Evolutionary conservation across 2,797 vertebrate species (phyloP), one percentile per base, ranked within the genome.

Genomic region (Decapterus maruadsi): DNA sequence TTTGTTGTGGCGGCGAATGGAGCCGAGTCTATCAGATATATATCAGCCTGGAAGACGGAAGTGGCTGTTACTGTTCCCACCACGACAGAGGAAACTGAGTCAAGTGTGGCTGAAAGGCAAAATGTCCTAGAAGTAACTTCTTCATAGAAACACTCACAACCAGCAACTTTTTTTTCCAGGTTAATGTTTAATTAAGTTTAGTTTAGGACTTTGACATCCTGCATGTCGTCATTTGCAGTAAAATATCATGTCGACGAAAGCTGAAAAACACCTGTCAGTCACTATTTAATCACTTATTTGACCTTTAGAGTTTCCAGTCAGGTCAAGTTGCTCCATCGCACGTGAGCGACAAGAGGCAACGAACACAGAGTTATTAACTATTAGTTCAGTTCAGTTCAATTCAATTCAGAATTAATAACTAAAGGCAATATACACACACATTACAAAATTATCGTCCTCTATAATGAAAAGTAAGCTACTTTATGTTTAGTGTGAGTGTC

Each of bases 321-420:
- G 40, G 40, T 12, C 40, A 42, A 42, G 2, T 42, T 42, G 11
- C 40, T 59, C 26, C 62, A 58, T 43, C 31, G 31, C 29, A 38
- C n/a, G 43, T 63, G 46, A 48, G 8, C 8, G 46, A 8, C 19
- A n/a, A 48, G 46, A n/a, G 46, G 17, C 63, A 58, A 36, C 26
- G 20, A 48, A 77, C 26, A 55, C 55, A 60, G 68, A 60, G 51
- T 31, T 22, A 26, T 58, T 3, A 40, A 54, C 36, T 72, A n/a
- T 55, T 48, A 6, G 45, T 11, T 42, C 16, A 20, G 6, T 48
- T 42, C 16, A 20, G 6, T 48, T 26, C 1, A 26, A 1, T 13
- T 29, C 0, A 17, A n/a, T 42, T 70, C 3, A 51, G 61, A 66
- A 56, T 14, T n/a, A 6, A 55, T 60, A 0, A 11, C 43, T 50